Evolutionary conservation across 1,140 invertebrate species (phyloP).

Genomic region (Phthorimaea operculella): DNA sequence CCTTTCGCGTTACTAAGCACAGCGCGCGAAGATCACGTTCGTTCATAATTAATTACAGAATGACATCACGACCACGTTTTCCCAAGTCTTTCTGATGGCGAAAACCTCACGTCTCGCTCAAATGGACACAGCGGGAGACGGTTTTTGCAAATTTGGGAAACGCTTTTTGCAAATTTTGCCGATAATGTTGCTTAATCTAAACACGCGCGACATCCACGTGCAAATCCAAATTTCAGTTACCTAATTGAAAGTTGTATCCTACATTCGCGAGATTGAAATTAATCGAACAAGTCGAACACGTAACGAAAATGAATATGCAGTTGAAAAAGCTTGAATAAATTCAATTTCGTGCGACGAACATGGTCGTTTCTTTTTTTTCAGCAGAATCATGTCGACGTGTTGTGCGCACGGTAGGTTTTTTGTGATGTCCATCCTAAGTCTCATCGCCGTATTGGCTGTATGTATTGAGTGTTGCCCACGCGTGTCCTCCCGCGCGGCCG

Average conservation of each 20-base stretch:
- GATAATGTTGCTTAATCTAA: not conserved
- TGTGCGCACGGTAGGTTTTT: conserved; percentile 22
- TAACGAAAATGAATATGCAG: too few species aligned
- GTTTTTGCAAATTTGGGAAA: conserved; percentile 16
- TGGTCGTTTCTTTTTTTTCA: not conserved
- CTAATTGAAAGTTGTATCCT: too few species aligned
- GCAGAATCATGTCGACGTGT: not conserved
- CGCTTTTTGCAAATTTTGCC: not conserved
- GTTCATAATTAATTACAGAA: conserved; percentile 14
- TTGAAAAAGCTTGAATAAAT: not conserved
- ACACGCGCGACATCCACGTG: not conserved
- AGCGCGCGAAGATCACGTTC: conserved; percentile 11
- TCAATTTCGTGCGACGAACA: not conserved
- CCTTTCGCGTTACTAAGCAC: not conserved
- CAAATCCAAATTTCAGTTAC: too few species aligned
- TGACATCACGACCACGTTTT: conserved; percentile 17
- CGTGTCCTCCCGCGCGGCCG: conserved; percentile 41
- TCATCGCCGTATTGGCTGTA: conserved; percentile 11
- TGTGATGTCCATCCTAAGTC: conserved; percentile 23
- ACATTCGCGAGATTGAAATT: too few species aligned
- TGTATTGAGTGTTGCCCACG: conserved; percentile 22
- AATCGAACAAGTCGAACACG: too few species aligned
- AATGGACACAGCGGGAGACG: conserved; percentile 13
- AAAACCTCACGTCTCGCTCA: conserved; percentile 13
- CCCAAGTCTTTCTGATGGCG: conserved; percentile 13